phyloP scores from a whole-genome alignment of 2,113 vertebrate species.

The Scophthalmus maximus region DNA sequence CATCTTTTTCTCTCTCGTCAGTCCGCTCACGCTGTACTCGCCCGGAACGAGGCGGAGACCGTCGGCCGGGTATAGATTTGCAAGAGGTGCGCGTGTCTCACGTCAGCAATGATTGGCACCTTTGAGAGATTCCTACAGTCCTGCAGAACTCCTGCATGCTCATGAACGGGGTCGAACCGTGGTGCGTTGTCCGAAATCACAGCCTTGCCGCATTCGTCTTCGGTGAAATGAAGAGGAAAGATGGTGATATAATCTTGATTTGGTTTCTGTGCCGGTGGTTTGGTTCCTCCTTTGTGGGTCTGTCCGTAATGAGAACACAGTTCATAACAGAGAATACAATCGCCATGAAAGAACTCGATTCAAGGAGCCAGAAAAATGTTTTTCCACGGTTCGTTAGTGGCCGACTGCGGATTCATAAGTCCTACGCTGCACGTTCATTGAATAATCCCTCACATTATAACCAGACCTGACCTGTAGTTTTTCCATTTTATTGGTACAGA shows the following conservation, averaged over 20 bases:
- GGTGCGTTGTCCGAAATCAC: no score
- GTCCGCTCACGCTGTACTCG: background rate
- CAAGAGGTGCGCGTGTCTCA: background rate
- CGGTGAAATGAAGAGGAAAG: background rate
- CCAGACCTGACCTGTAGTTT: conserved; percentile 25
- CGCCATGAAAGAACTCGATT: no score
- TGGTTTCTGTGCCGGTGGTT: background rate
- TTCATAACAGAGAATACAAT: background rate
- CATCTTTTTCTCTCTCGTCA: conserved; percentile 43
- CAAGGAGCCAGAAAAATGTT: no score
- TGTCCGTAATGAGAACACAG: background rate
- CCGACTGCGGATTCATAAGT: background rate
- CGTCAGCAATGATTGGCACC: background rate
- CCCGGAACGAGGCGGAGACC: background rate
- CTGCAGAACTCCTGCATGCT: no score
- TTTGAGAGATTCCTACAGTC: no score
- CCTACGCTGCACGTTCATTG: background rate
- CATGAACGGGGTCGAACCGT: no score
- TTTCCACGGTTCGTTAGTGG: background rate
- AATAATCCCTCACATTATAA: no score
- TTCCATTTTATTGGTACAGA: conserved; percentile 35
- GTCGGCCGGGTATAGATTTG: no score
- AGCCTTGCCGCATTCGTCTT: no score
- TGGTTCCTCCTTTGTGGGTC: background rate
- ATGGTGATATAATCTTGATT: background rate